Base-by-base conservation (phyloP, 2,113 vertebrate genomes). In the Miniopterus natalensis region DNA sequence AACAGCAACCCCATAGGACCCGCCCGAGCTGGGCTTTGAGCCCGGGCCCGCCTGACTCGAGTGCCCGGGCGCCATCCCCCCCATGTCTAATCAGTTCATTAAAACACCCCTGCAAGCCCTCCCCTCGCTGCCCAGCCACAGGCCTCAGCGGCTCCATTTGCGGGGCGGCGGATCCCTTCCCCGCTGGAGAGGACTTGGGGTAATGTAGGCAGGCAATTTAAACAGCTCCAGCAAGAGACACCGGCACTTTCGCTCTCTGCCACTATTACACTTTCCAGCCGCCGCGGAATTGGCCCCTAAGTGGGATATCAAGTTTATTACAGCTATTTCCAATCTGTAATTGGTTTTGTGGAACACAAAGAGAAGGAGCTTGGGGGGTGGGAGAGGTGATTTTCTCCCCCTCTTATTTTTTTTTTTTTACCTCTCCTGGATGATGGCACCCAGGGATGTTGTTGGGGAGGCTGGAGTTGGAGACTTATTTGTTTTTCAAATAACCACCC, bases 231-330 rank as follows among this genome's bases (percentile, higher is more conserved):
- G 95, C 57, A 70, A 93, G 96, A 94, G 66, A 85, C 79, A 77
- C 87, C 88, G 45, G 93, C 57, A 70, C 94, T 83, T 96, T 96
- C 81, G 36, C 94, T 61, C 90, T 92, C 95, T 59, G 80, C 92
- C 89, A 90, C 95, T 95, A 96, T 97, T 89, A 96, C 87, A 88
- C 96, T 95, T 88, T 53, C 77, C 77, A 55, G 97, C 90, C 74
- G 13, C 42, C 81, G 96, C 8, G 5, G 96, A 96, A 98, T 97
- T 94, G 97, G 96, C 94, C 95, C 92, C 0, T 98, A 97, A 98
- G 97, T 97, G 98, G 98, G 97, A 95, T 97, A 98, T 98, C 97
- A 97, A 96, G 87, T 98, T 98, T 98, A 98, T 98, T 97, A 95
- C 98, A 97, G 97, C 97, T 90, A 97, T 98, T 98, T 98, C 97